Percentiles rank a stretch among this genome's conserved stretches.
Evolutionary conservation across 2,797 vertebrate genomes (phyloP).

Genomic region (Rousettus madagascariensis): DNA sequence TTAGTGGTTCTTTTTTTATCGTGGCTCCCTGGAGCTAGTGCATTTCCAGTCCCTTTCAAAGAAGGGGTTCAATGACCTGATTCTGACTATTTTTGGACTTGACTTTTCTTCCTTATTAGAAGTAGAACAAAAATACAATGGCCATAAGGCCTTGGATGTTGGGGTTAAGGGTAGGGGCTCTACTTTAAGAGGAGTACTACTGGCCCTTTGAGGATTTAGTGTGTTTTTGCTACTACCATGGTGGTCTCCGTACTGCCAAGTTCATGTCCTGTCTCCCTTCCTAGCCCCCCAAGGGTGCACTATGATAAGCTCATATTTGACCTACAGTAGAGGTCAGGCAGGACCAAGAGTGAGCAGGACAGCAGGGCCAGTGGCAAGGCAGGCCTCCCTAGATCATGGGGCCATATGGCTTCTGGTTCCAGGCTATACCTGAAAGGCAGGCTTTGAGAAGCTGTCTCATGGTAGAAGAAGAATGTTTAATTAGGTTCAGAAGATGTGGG

Average conservation of each 20-base stretch:
- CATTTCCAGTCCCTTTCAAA: neutral
- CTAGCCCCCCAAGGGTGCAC: neutral
- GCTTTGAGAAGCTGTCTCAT: neutral
- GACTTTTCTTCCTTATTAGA: neutral
- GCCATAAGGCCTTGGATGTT: neutral
- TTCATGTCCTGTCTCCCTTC: neutral
- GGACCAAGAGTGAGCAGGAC: neutral
- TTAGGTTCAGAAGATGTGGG: neutral
- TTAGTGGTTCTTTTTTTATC: neutral
- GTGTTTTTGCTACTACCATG: neutral
- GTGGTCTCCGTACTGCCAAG: neutral
- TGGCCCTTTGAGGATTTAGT: neutral
- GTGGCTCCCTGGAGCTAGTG: neutral
- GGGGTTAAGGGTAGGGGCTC: too few relatives aligned
- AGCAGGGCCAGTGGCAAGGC: fast-evolving
- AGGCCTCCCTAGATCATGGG: fast-evolving
- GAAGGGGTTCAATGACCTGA: neutral
- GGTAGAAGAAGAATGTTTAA: neutral
- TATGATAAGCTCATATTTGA: neutral
- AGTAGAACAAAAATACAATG: too few relatives aligned
- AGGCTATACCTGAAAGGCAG: neutral
- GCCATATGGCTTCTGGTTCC: neutral
- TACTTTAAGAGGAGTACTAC: neutral
- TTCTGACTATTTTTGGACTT: neutral
- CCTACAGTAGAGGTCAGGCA: neutral